Base-by-base conservation (phyloP, 2,888 invertebrate genomes). In the Anaspis maculata region DNA sequence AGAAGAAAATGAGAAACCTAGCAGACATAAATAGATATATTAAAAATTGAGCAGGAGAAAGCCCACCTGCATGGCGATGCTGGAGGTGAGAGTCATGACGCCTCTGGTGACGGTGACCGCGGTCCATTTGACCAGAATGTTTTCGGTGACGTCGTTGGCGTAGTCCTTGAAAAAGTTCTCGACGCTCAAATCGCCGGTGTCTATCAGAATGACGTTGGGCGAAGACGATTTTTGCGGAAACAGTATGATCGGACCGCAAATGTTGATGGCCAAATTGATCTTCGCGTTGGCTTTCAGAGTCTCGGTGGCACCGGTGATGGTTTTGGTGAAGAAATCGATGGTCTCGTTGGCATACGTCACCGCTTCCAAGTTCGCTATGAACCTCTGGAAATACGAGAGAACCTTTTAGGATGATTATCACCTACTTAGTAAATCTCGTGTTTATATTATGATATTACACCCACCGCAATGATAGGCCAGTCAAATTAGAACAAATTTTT, bases 221-320 rank as follows among this genome's bases (percentile, higher is more conserved):
- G 83, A 83, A 3, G 82, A 81, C 1, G 83, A 79, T 52, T 83
- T 83, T 51, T 86, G 86, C 0, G 88, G 88, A 27, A 88, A 63
- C 21, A 87, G 63, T 11, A 89, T 62, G 0, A 82, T 77, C 3
- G 87, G 87, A 2, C 82, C 81, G 53, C 81, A 79, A 30, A 66
- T 52, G 30, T 59, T 63, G 24, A 66, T 59, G 0, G 59, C 54
- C 30, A 65, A 41, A 38, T 62, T 56, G 25, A 66, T 61, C 47
- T 59, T 63, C 5, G 61, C 53, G 37, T 53, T 59, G 5, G 54
- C 52, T 44, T 57, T 62, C 14, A 66, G 45, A 1, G 61, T 61
- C 27, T 61, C 60, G 1, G 61, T 64, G 6, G 61, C 60, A 32
- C 48, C 34, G 7, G 45, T 49, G 3, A 61, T 30, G 1, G 50